phyloP scores from a whole-genome alignment of 1,140 invertebrate genomes.

The honey bee (Apis mellifera) region Amel_HAv3.1 CM009940.2:517001-517500 shows the following conservation, averaged over 20 bases:
- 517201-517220: not conserved
- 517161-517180: not conserved
- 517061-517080: no score
- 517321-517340: slow-evolving; percentile 7
- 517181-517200: not conserved
- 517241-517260: not conserved
- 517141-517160: not conserved
- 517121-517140: not conserved
- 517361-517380: not conserved
- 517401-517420: not conserved
- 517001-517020: no score
- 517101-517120: no score
- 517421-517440: not conserved
- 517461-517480: not conserved
- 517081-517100: no score
- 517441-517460: not conserved
- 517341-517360: not conserved
- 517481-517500: no score
- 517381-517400: not conserved
- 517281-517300: not conserved
- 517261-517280: not conserved
- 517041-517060: no score
- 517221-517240: not conserved
- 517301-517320: not conserved
- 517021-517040: no score